Conservation (phyloP, 1,140 invertebrate genomes). For the Drosophila littoralis region DNA sequence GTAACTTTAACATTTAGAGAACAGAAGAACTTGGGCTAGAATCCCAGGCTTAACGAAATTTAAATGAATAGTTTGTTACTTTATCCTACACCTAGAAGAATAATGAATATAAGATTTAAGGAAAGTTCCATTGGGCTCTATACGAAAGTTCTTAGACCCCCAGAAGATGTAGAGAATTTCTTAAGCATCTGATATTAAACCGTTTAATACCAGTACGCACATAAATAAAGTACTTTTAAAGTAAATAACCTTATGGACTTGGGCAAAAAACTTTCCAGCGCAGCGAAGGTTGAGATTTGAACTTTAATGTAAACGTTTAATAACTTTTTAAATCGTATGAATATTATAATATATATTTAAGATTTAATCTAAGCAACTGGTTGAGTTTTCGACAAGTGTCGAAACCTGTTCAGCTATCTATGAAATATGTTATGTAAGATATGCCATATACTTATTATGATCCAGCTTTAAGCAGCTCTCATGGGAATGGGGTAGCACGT, state of each 20-base stretch:
- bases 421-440: constrained; percentile 11
- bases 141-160: no score
- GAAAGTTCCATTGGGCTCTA: no score
- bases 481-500: constrained; percentile 35
- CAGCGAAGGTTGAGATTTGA: no score
- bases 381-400: constrained; percentile 4
- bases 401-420: constrained; percentile 15
- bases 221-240: background rate
- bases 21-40: no score
- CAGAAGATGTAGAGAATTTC: no score
- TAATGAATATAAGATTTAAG: no score
- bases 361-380: constrained; percentile 4
- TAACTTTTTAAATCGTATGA: background rate
- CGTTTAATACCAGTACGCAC: background rate
- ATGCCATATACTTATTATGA: background rate
- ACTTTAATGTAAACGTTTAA: background rate
- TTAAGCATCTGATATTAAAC: no score
- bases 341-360: constrained; percentile 1
- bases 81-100: no score
- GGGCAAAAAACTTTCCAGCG: background rate
- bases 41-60: no score
- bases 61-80: no score
- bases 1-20: no score
- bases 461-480: background rate
- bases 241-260: background rate